Evolutionary conservation across 2,113 vertebrate genomes (phyloP), one percentile per base, ranked within the genome.

Genomic region (Lethenteron camtschaticum): DNA sequence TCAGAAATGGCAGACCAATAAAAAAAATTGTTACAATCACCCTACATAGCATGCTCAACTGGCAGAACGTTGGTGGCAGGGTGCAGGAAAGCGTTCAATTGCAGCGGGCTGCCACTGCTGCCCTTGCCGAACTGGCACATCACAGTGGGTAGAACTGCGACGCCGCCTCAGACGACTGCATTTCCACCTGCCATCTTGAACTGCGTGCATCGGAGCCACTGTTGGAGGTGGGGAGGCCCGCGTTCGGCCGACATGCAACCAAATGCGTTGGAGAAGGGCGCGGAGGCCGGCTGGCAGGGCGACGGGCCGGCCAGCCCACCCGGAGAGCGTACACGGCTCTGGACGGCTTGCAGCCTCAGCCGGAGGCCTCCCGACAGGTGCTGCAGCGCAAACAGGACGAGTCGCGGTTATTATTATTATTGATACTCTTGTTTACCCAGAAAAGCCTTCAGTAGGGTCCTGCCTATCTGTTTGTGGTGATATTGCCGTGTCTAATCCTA

Each of bases 141-240:
- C 84, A 99, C 79, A 99, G 87, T 78, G 94, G 92, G 78, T 99
- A 99, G 79, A 99, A 99, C 69, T 99, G 94, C 13, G 94, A 99
- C 2, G 92, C 90, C 1, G 94, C 94, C 79, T 97, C 94, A 0
- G 94, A 99, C 0, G 92, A 96, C 82, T 99, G 94, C 78, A 99
- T 95, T 79, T 99, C 94, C 80, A 99, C 92, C 81, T 99, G 94
- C 94, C 94, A 97, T 99, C 76, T 99, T 99, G 78, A 99, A 99
- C 73, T 92, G 94, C 11, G 90, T 92, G 72, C 92, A 95, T 75
- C 87, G 94, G 16, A 99, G 82, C 94, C 94, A 99, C 74, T 96
- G 63, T 10, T 66, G 63, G 9, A 66, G 24, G 63, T 9, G n/a
- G n/a, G 63, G 63, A 20, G 63, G 63, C n/a, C 20, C 20, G 9